Evolutionary conservation across 2,888 invertebrate species (phyloP).

Genomic region (Sycophila texana): DNA sequence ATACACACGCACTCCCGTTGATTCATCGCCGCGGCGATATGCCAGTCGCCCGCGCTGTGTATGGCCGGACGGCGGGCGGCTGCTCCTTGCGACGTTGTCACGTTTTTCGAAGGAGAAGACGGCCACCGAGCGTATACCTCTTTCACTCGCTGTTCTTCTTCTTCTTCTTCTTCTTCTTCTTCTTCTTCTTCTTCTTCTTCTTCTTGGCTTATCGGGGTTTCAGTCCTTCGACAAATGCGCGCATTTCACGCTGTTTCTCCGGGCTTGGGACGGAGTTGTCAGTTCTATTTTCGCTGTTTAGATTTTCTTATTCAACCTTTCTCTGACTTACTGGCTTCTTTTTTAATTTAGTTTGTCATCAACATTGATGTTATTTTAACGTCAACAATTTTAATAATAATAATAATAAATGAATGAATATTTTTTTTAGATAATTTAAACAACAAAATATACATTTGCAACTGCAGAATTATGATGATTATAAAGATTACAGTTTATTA

Average conservation of each 20-base stretch:
- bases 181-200: conserved; percentile 20
- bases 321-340: too few species aligned
- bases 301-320: too few species aligned
- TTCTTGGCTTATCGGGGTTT: neutral
- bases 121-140: neutral
- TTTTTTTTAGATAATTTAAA: too few species aligned
- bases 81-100: conserved; percentile 24
- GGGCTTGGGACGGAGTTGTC: neutral
- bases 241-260: neutral
- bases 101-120: conserved; percentile 20
- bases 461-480: too few species aligned
- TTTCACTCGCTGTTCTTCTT: neutral
- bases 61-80: neutral
- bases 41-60: neutral
- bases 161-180: conserved; percentile 29
- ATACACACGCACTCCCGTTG: conserved; percentile 4
- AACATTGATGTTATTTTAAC: too few species aligned
- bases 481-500: too few species aligned
- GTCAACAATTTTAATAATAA: too few species aligned
- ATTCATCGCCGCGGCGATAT: conserved; percentile 20
- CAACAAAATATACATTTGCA: too few species aligned
- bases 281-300: neutral
- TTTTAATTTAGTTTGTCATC: too few species aligned
- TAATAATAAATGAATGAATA: too few species aligned
- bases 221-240: neutral